Conservation (phyloP, 2,113 vertebrate genomes). For the Ictalurus furcatus region DNA sequence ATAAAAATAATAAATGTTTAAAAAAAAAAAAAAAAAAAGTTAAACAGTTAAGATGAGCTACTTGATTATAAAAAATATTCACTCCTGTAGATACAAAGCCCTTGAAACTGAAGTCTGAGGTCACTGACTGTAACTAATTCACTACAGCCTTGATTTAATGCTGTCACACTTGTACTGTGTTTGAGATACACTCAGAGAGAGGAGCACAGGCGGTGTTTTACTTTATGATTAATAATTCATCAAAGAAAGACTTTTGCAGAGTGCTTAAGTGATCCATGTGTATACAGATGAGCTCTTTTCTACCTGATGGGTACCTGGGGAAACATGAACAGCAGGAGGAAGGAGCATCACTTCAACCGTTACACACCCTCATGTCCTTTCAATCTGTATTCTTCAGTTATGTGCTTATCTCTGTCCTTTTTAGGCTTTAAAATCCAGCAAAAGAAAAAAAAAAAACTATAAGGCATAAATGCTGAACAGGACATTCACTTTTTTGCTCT, state of each 20-base stretch:
- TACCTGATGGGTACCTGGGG: conserved; percentile 7
- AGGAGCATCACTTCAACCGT: conserved; percentile 24
- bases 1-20: neutral
- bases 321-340: conserved; percentile 11
- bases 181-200: neutral
- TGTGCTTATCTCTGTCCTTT: neutral
- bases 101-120: conserved; percentile 21
- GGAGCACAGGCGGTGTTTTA: conserved; percentile 19
- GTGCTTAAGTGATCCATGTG: conserved; percentile 23
- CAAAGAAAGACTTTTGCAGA: conserved; percentile 37
- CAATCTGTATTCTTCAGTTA: neutral
- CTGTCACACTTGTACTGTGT: neutral
- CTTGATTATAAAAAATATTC: neutral
- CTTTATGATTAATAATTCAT: conserved; percentile 47
- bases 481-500: neutral
- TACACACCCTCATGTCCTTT: conserved; percentile 5
- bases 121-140: neutral
- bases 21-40: neutral
- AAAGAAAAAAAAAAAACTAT: neutral
- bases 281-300: conserved; percentile 38
- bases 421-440: neutral
- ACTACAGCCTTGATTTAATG: neutral
- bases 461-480: neutral
- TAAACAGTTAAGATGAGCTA: neutral
- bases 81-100: neutral